Base-by-base conservation (phyloP, 2,888 invertebrate genomes). In the Phengaris arion region DNA sequence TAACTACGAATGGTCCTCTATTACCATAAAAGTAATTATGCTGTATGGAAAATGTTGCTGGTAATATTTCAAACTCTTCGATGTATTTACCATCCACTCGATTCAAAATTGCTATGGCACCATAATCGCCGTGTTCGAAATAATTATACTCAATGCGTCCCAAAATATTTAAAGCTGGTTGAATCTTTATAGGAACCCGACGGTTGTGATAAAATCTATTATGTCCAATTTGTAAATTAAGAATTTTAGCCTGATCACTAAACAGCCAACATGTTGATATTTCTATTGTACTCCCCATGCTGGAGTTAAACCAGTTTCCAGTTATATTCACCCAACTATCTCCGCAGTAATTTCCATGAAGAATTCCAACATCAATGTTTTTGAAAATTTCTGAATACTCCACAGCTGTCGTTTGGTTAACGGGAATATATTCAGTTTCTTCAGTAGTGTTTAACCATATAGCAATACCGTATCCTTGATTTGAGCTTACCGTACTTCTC, bases 321-420 rank as follows among this genome's bases (percentile, higher is more conserved):
- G 98, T 98, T n/a, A 99, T 95, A 87, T 99, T 99, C 0, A 99
- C 96, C 92, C 96, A 96, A 69, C 96, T 95, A 82, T 96, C 94
- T 6, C 96, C 96, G 83, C 99, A 99, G 84, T 96, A 98, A 88
- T 99, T 99, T 3, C 99, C 99, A 80, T 99, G 96, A 74, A 98
- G 91, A 68, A 99, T 95, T 0, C 98, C 99, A 54, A 96, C 95
- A 84, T 98, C 98, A 8, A 97, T 91, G 88, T 99, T 99, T 79
- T 96, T 96, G 80, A 96, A 95, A 82, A 99, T 96, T 85, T 96
- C 96, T 0, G 98, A 97, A 87, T 98, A 97, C 83, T 98, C 97
- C 13, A 99, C 94, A 0, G 96, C 96, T 0, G 97, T 97, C 0
- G 98, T 97, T 88, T 98, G 98, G 86, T 98, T 97, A 59, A 97